Conservation (phyloP, 1,140 invertebrate species). For the Meteorus sp. region DNA sequence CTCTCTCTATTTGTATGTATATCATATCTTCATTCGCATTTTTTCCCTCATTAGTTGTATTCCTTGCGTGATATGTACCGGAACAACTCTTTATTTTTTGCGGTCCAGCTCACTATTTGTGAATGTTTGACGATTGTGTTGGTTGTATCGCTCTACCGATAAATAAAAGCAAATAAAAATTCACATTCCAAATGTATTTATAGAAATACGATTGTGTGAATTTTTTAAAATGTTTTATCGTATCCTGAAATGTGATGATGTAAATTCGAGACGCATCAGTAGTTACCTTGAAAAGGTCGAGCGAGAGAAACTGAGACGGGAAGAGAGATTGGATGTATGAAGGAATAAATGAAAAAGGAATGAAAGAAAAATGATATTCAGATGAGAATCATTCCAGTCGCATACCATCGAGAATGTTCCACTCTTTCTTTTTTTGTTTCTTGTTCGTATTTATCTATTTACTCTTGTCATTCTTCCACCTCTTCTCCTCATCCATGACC, state of each 20-base stretch:
- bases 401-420: conserved; percentile 23
- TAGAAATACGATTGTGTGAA: too few species aligned
- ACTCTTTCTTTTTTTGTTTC: conserved; percentile 11
- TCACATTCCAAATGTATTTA: background rate
- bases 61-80: too few species aligned
- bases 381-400: conserved; percentile 21
- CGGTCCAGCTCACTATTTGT: background rate
- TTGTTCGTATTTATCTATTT: background rate
- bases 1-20: background rate
- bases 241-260: too few species aligned
- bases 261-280: too few species aligned
- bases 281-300: conserved; percentile 1
- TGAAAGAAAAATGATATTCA: conserved; percentile 16
- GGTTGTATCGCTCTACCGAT: too few species aligned
- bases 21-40: background rate
- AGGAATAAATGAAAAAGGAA: background rate
- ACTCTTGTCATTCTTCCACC: background rate
- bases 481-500: too few species aligned
- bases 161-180: too few species aligned
- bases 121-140: background rate
- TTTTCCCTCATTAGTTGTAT: too few species aligned
- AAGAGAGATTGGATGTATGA: too few species aligned
- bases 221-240: too few species aligned
- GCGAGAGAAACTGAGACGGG: background rate
- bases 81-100: background rate